Base-by-base conservation (phyloP, 2,113 vertebrate species). In the Chrysemys picta region DNA sequence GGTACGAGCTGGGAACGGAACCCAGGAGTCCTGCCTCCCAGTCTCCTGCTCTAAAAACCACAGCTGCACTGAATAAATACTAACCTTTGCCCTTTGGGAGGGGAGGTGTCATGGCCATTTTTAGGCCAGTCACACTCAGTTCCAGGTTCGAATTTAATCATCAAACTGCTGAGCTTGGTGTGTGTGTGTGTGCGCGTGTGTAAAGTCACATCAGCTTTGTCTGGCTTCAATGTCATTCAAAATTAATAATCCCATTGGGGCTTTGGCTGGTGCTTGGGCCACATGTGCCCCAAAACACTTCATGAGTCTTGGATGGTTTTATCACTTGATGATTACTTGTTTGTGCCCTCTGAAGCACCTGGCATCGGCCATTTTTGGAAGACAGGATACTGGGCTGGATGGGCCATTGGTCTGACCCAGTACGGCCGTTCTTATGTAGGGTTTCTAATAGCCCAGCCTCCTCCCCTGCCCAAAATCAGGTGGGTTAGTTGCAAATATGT, bases 151-250 rank as follows among this genome's bases (percentile, higher is more conserved):
- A 69, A 38, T 38, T 45, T 45, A 45, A 78, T 12, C 24, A 25
- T 5, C 22, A 27, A 25, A 11, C 45, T 5, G 22, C 57, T 62
- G 31, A 69, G 62, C 62, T 19, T 16, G 49, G 53, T 3, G 53
- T 6, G 17, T 16, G 53, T 4, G 53, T 5, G 53, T 6, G 24
- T 25, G 54, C 3, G 56, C 2, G 9, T 1, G 56, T 3, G 54
- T 3, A 62, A 62, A 45, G 42, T 47, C 25, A 45, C n/a, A 84
- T 12, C 3, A 47, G 45, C 16, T 35, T 50, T 22, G 38, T 50
- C 35, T 72, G 82, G 50, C 47, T 45, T 78, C 42, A 78, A 27
- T 78, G 38, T 24, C 22, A 78, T 72, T 72, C 17, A 45, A 22
- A 72, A 79, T 59, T 62, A 57, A 57, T 79, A 62, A 52, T 53